These are phyloP conservation scores for Phymastichus coffea DNA, from an alignment of 1,140 invertebrate genomes.

Conservation along the genomic window DNA sequence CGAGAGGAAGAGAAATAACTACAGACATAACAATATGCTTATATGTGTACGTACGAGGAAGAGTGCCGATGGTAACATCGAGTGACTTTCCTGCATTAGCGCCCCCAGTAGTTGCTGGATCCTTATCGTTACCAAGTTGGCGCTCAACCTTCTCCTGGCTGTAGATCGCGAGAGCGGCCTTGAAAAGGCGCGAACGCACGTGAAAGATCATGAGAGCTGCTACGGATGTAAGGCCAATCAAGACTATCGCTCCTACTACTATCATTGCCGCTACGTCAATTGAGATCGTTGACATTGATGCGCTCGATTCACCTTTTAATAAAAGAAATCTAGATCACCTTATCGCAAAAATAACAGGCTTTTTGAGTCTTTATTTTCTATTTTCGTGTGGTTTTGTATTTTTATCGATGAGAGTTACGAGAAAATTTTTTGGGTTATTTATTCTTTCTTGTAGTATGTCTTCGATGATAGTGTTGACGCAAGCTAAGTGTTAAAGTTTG, in stretches of 20 bases:
- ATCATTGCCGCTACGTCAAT: constrained; percentile 47
- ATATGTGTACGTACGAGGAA: constrained; percentile 14
- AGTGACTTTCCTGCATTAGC: constrained; percentile 8
- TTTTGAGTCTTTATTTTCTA: no score
- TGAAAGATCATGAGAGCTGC: constrained; percentile 48
- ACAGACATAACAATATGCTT: constrained; percentile 33
- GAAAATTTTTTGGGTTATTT: no score
- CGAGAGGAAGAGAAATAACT: no score
- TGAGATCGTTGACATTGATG: constrained; percentile 36
- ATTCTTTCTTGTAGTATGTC: no score
- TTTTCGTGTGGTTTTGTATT: no score
- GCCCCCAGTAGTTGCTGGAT: neutral
- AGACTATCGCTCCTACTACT: constrained; percentile 49
- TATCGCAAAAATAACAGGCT: no score
- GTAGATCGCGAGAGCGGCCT: constrained; percentile 48
- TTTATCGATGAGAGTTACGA: no score
- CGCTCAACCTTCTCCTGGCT: constrained; percentile 37
- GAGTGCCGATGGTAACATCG: constrained; percentile 15
- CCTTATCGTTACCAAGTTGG: constrained; percentile 10
- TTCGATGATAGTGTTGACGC: no score
- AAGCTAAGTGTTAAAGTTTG: no score
- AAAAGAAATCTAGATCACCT: no score
- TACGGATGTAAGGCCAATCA: constrained; percentile 46
- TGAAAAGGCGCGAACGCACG: constrained; percentile 47
- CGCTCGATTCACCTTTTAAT: constrained; percentile 29